Conservation (phyloP, 1,140 invertebrate species). For the Drosophila sechellia region DNA sequence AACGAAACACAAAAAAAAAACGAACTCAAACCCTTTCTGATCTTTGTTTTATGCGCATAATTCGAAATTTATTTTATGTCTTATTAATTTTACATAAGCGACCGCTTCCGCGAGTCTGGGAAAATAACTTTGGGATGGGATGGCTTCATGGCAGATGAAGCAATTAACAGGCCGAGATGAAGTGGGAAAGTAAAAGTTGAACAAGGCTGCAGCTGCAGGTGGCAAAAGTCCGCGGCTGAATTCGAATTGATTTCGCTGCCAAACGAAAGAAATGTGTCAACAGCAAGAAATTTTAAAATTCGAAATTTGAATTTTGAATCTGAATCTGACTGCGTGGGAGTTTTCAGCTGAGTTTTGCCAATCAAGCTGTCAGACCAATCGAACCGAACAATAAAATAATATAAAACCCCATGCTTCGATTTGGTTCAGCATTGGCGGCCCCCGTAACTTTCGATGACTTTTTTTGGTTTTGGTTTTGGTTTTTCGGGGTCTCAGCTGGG, state of each 20-base stretch:
- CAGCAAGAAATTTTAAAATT: neutral
- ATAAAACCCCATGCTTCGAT: neutral
- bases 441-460: slow-evolving; percentile 37
- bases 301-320: neutral
- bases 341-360: slow-evolving; percentile 41
- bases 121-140: slow-evolving; percentile 28
- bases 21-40: slow-evolving; percentile 40
- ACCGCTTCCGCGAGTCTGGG: slow-evolving; percentile 48
- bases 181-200: slow-evolving; percentile 57
- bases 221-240: slow-evolving; percentile 7
- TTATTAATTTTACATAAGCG: slow-evolving; percentile 75
- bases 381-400: slow-evolving; percentile 11
- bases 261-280: slow-evolving; percentile 33
- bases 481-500: neutral
- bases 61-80: slow-evolving; percentile 71
- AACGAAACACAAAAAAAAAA: neutral
- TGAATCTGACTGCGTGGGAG: slow-evolving; percentile 29
- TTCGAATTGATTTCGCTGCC: slow-evolving; percentile 8
- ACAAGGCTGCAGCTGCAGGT: slow-evolving; percentile 51
- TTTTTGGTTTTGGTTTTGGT: neutral
- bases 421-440: slow-evolving; percentile 8
- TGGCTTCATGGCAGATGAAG: slow-evolving; percentile 23
- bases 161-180: slow-evolving; percentile 42
- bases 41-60: slow-evolving; percentile 70
- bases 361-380: slow-evolving; percentile 44